Conservation (phyloP, 2,888 invertebrate species). For the Petrolisthes cinctipes region DNA sequence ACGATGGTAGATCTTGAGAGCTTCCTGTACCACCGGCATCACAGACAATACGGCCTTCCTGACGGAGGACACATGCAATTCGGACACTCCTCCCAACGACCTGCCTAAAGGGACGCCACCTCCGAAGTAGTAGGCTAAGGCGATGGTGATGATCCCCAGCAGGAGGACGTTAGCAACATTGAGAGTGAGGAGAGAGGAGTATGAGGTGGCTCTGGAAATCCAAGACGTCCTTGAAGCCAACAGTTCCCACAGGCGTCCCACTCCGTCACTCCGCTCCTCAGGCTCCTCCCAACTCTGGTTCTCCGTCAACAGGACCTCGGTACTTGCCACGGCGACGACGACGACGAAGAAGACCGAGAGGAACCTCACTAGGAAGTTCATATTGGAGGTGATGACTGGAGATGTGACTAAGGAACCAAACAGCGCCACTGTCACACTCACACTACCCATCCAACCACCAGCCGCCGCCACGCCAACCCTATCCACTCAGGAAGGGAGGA, state of each 20-base stretch:
- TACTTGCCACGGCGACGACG: background rate
- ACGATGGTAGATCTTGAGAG: conserved; percentile 17
- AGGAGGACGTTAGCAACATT: conserved; percentile 44
- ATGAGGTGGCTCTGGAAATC: conserved; percentile 23
- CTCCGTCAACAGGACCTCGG: background rate
- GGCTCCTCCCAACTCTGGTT: background rate
- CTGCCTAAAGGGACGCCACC: conserved; percentile 7
- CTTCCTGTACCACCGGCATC: conserved; percentile 29
- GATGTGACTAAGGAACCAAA: background rate
- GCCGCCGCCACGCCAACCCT: no score
- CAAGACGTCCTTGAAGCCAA: background rate
- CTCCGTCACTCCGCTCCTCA: background rate
- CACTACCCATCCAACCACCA: no score
- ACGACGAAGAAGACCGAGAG: background rate
- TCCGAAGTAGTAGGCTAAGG: conserved; percentile 27
- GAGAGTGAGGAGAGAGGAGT: conserved; percentile 44
- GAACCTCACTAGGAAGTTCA: background rate
- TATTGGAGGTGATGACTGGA: background rate
- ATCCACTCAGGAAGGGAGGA: no score
- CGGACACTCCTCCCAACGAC: background rate
- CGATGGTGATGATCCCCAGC: conserved; percentile 24
- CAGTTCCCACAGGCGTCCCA: background rate
- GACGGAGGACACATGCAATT: background rate
- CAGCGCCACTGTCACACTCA: no score
- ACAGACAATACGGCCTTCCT: background rate